Evolutionary conservation across 2,113 vertebrate species (phyloP).

Genomic region (Monarcha castaneiventris): DNA sequence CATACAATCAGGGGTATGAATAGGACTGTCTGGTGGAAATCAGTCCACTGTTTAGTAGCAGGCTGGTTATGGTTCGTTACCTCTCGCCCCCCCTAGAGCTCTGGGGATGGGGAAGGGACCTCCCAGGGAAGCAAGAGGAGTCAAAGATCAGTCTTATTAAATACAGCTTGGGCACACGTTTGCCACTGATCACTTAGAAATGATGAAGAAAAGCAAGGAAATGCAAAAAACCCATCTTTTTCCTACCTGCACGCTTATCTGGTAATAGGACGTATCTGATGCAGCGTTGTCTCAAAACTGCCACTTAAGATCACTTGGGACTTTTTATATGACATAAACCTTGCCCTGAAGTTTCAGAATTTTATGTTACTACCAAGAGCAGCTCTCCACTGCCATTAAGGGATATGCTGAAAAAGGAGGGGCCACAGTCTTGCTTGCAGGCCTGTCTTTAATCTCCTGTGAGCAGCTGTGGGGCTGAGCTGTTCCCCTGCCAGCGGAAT

Average conservation of each 20-base stretch:
- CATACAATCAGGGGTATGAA: neutral
- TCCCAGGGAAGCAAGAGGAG: neutral
- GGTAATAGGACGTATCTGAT: neutral
- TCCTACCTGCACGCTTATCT: neutral
- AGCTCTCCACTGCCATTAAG: neutral
- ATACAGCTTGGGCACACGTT: neutral
- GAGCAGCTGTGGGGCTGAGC: neutral
- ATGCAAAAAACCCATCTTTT: neutral
- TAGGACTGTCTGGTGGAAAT: neutral
- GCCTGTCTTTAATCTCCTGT: neutral
- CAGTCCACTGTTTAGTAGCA: neutral
- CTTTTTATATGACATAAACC: neutral
- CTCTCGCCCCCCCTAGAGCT: neutral
- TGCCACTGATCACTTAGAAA: neutral
- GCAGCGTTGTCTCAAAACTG: neutral
- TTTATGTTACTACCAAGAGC: neutral
- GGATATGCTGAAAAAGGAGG: neutral
- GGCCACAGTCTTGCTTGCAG: rapidly evolving
- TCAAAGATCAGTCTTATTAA: neutral
- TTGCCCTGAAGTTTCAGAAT: neutral
- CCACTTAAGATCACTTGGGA: neutral
- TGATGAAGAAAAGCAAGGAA: neutral
- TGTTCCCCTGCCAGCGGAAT: rapidly evolving
- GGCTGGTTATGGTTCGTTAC: neutral
- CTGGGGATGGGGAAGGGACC: neutral